Percentiles rank a stretch among this genome's conserved stretches.
Conservation (phyloP, 1,140 invertebrate species). For the Cephus cinctus region DNA sequence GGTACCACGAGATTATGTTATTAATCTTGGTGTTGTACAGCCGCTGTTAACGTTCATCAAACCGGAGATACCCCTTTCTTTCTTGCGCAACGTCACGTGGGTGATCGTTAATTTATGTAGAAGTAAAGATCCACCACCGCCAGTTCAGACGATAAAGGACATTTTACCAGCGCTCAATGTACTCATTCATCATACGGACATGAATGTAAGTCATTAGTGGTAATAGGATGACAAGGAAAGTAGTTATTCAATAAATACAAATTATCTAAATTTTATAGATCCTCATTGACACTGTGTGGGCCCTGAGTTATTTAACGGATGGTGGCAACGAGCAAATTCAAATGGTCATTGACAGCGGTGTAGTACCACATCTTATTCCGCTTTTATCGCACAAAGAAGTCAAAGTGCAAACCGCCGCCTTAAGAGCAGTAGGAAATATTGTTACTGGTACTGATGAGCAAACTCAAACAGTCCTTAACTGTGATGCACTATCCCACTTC, state of each 20-base stretch:
- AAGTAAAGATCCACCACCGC: constrained; percentile 92
- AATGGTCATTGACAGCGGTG: constrained; percentile 95
- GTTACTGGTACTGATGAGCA: constrained; percentile 99
- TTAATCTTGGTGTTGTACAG: constrained; percentile 84
- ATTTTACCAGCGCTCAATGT: constrained; percentile 92
- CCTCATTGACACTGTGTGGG: constrained; percentile 98
- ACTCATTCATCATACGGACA: constrained; percentile 94
- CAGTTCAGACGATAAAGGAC: constrained; percentile 83
- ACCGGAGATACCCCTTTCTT: constrained; percentile 88
- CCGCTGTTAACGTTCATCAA: constrained; percentile 89
- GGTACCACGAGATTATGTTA: constrained; percentile 86
- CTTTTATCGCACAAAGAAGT: constrained; percentile 94
- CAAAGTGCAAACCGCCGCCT: constrained; percentile 95
- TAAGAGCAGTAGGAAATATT: constrained; percentile 97
- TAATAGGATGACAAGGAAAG: constrained; percentile 1
- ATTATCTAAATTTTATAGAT: constrained; percentile 66
- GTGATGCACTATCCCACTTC: constrained; percentile 89
- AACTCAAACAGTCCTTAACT: constrained; percentile 72
- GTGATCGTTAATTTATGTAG: constrained; percentile 96
- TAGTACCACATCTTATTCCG: constrained; percentile 93
- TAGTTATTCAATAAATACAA: background rate
- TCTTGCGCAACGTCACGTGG: constrained; percentile 97
- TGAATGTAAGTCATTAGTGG: constrained; percentile 73
- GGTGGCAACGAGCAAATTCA: constrained; percentile 99
- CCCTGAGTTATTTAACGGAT: constrained; percentile 97